phyloP scores from a whole-genome alignment of 2,888 invertebrate species.

The Epirrhoe tristata region DNA sequence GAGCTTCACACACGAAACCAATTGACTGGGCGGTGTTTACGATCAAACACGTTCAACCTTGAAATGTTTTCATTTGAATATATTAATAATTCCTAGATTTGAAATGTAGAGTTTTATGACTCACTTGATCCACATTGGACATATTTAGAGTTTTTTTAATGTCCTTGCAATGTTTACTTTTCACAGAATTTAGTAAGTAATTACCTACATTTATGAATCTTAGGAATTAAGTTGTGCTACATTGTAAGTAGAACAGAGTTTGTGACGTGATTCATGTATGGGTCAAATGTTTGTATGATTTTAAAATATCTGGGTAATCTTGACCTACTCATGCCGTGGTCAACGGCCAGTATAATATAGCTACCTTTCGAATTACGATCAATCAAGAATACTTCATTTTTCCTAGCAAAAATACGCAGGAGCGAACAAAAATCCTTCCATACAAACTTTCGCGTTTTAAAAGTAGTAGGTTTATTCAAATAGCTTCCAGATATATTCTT shows the following conservation, averaged over 20 bases:
- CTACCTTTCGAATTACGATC: no score
- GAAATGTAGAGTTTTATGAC: neutral
- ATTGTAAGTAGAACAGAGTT: neutral
- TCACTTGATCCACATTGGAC: neutral
- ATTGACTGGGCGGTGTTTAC: slow-evolving; percentile 9
- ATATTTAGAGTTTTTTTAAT: neutral
- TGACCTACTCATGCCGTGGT: no score
- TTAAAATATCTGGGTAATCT: no score
- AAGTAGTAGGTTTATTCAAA: no score
- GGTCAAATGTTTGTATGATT: neutral
- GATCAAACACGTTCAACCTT: neutral
- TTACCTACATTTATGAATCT: neutral
- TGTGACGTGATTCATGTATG: no score
- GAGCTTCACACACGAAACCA: neutral
- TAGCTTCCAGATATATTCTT: no score
- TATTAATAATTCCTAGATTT: neutral
- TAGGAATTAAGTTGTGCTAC: neutral
- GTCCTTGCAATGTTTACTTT: neutral
- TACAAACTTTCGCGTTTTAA: no score
- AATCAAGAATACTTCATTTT: no score
- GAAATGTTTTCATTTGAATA: neutral
- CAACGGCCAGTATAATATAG: no score
- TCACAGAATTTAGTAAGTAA: neutral
- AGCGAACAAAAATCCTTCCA: no score
- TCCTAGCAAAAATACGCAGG: no score